A percentile compares a stretch with the other conserved stretches of the same genome.
Evolutionary conservation across 2,113 vertebrate genomes (phyloP).

Genomic region (Acrocephalus arundinaceus): DNA sequence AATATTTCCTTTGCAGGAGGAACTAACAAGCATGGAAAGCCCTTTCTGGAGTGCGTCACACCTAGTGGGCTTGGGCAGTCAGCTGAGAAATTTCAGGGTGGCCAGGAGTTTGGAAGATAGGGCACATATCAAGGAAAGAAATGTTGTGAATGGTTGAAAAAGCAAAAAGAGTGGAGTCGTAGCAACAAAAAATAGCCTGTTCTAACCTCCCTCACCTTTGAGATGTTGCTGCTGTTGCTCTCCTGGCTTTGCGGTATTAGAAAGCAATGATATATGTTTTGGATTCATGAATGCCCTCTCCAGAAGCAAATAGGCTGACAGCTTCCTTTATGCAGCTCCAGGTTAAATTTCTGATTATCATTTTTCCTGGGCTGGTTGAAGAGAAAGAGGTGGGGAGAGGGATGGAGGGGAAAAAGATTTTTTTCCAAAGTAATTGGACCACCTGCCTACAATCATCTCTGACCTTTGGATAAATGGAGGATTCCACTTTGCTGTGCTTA

Average conservation of each 20-base stretch:
- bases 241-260: not conserved
- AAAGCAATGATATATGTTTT: not conserved
- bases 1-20: conserved; percentile 66
- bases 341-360: conserved; percentile 12
- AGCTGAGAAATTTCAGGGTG: conserved; percentile 51
- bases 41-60: conserved; percentile 35
- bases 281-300: not conserved
- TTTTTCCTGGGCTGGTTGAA: not conserved
- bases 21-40: conserved; percentile 57
- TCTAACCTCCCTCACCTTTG: not conserved
- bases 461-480: conserved; percentile 28
- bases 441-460: conserved; percentile 1
- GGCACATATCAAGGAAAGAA: not conserved
- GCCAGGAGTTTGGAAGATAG: not conserved
- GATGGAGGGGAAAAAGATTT: not conserved
- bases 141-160: rapidly evolving
- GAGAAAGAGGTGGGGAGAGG: not conserved
- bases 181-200: rapidly evolving
- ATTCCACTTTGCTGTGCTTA: not conserved
- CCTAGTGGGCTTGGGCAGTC: not conserved
- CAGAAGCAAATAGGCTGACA: not conserved
- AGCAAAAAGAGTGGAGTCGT: not conserved
- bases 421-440: not conserved
- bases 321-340: not conserved
- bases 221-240: not conserved